Base-by-base conservation (phyloP, 2,888 invertebrate species). In the Drosophila ezoana region DNA sequence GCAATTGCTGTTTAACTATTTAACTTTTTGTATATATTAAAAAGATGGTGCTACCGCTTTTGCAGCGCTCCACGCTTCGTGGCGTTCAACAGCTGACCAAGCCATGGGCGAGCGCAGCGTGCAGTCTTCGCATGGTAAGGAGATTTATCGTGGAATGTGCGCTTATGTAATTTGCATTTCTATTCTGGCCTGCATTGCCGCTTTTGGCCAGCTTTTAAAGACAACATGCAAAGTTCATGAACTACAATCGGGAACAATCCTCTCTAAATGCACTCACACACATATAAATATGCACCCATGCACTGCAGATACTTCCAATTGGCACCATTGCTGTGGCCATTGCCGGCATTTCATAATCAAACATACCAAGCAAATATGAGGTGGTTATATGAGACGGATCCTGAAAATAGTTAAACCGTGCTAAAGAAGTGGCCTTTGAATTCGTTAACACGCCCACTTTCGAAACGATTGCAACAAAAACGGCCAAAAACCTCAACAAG, bases 21-120 rank as follows among this genome's bases (percentile, higher is more conserved):
- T 60, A 67, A 64, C 20, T 45, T 67, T 28, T 51, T 8, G 47
- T 37, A 48, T 41, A 62, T 43, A 41, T 13, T 35, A 48, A 35
- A 65, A 90, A 78, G 59, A 91, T 91, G 91, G 86, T 90, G 65
- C 64, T 90, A 61, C 87, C 90, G 64, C 38, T 90, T 59, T 62
- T 91, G 35, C 88, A 89, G 62, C 87, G 82, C 57, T 83, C 90
- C 62, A 74, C 87, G 66, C 66, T 87, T n/a, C 84, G 86, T 37
- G 84, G 87, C 52, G 70, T 89, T 54, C 90, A 90, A 69, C 91
- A 90, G 74, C 67, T 91, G 54, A 86, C 82, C 56, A 85, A 84
- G 70, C 80, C 72, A 54, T 82, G 84, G 84, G 62, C 81, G 4
- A 56, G 64, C 48, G 71, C 66, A 47, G 43, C 59, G 60, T 75